Base-by-base conservation (phyloP, 2,113 vertebrate species). In the Mirounga angustirostris region DNA sequence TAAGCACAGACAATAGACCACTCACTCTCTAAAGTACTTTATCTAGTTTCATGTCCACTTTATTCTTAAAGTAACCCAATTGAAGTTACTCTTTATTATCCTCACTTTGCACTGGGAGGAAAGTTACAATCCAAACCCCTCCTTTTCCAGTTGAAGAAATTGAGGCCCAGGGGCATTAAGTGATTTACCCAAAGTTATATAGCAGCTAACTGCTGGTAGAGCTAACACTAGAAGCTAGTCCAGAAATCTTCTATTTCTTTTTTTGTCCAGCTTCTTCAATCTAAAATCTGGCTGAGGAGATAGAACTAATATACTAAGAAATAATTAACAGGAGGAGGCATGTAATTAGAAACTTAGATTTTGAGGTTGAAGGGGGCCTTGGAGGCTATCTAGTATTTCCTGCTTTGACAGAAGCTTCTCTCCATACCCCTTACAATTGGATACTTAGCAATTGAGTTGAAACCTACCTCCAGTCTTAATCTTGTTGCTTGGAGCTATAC, bases 261-360 rank as follows among this genome's bases (percentile, higher is more conserved):
- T 46, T 65, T 85, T 26, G 26, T 94, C 61, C 36, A 76, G n/a
- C 76, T 91, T 69, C 69, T 97, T 61, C 52, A 73, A 8, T 56
- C 65, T 89, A 97, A 97, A 96, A 59, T 58, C 28, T 91, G 90
- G 67, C 81, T 61, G 24, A 74, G 58, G 69, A 84, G 56, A 80
- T 50, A 28, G 46, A 56, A 85, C 54, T 89, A 46, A 81, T 84
- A 59, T 18, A 92, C 46, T 36, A 89, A 86, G 89, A 65, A 89
- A 95, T 73, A 63, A 89, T 78, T 65, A 96, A 81, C 84, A 67
- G 71, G 52, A 94, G 36, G 59, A 79, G 28, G 65, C 26, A 26
- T 30, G 5, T 78, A 89, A 94, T 92, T 86, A 79, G 59, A 90
- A 90, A 33, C 88, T 92, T 84, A 79, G 40, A 50, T 91, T 94